Evolutionary conservation across 2,113 vertebrate species (phyloP).

Genomic region (Propithecus coquereli): DNA sequence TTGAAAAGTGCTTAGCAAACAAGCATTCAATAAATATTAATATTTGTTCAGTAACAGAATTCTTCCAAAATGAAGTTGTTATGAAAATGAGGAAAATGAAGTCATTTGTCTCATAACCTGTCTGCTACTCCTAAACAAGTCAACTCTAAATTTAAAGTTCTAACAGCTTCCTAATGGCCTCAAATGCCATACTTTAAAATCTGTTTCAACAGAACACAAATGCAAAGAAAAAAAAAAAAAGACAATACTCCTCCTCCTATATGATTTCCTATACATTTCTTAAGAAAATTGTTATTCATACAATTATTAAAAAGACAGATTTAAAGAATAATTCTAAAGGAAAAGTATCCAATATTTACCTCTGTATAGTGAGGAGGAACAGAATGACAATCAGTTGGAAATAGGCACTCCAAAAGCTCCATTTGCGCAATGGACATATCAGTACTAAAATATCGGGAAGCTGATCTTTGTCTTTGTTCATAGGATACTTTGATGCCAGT

Average conservation of each 20-base stretch:
- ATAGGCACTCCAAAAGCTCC: conserved; percentile 96
- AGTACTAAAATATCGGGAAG: conserved; percentile 88
- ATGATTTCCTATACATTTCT: background rate
- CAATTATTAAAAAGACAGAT: background rate
- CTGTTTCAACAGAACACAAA: background rate
- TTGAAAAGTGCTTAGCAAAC: background rate
- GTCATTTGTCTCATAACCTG: background rate
- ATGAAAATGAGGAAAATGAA: conserved; percentile 17
- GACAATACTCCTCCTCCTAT: background rate
- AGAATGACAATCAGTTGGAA: conserved; percentile 87
- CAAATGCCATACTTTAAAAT: background rate
- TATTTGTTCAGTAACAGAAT: background rate
- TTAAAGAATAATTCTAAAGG: background rate
- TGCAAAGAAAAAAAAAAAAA: background rate
- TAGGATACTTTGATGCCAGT: conserved; percentile 91
- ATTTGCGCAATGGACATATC: conserved; percentile 91
- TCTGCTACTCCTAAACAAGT: background rate
- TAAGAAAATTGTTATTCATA: background rate
- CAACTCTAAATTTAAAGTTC: background rate
- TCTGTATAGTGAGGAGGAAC: conserved; percentile 93
- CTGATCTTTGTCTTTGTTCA: conserved; percentile 91
- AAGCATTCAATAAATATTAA: background rate
- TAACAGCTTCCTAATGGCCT: background rate
- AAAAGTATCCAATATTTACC: conserved; percentile 78
- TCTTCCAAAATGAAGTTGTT: background rate